Base-by-base conservation (phyloP, 2,888 invertebrate species). In the Amphiduros pacificus region DNA sequence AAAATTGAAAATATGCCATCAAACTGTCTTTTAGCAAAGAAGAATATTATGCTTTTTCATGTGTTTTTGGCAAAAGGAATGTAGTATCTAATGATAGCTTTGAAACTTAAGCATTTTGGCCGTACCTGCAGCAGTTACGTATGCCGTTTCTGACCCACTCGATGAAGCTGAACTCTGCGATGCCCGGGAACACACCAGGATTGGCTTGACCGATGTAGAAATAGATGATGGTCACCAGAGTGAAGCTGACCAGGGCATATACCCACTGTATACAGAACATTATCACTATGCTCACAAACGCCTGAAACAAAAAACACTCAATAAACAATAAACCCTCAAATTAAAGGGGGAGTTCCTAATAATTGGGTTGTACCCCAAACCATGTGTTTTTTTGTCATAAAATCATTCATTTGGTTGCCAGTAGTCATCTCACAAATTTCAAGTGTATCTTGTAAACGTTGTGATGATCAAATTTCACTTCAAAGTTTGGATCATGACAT, bases 211-310 rank as follows among this genome's bases (percentile, higher is more conserved):
- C 94, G 68, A 97, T 94, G 84, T 97, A 97, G 77, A 93, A 87
- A 91, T 94, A 96, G 63, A 96, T 87, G 56, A 93, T 84, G 82
- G 93, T 89, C 65, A 94, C 89, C 22, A 90, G 89, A 40, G 87
- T 85, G 63, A 96, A 87, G 81, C 92, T 92, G 26, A 90, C 90
- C 49, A 94, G 84, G 27, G 95, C 94, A 80, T 94, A 96, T 60
- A 89, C 89, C 93, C 94, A 96, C 82, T 96, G 91, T 32, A 97
- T 94, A 71, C 94, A 85, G 77, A 97, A 88, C 92, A 96, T 94
- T 62, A 97, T 90, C 27, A 92, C 76, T 52, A 97, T 77, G 82
- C 96, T 96, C 50, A 92, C 85, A 17, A 90, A 85, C n/a, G 92
- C 92, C 94, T 94, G 78, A 41, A 86, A 85, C n/a, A n/a, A n/a